phyloP scores from a whole-genome alignment of 2,797 vertebrate species.

The Anniella stebbinsi region DNA sequence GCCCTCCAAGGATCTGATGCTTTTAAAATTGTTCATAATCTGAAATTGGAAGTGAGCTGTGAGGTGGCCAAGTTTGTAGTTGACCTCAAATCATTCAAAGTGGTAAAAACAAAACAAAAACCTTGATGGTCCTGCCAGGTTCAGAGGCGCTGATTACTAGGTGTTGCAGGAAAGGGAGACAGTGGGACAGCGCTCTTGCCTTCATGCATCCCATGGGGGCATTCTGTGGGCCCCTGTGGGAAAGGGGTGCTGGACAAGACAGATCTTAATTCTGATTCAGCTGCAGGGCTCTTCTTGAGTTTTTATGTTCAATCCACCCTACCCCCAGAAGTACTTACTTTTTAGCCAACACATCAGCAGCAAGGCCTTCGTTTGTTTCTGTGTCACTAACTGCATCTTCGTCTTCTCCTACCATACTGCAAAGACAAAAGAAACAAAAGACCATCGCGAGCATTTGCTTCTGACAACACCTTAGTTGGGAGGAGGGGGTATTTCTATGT shows the following conservation, averaged over 20 bases:
- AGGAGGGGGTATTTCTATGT: too few species aligned
- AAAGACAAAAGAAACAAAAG: conserved; percentile 57
- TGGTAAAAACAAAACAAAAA: not conserved
- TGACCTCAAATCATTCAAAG: not conserved
- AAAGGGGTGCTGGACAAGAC: not conserved
- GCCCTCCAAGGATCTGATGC: not conserved
- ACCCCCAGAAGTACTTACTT: conserved; percentile 86
- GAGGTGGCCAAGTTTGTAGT: not conserved
- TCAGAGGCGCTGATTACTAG: not conserved
- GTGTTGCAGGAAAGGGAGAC: too few species aligned
- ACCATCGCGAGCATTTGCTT: conserved; percentile 40
- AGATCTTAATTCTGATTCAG: not conserved
- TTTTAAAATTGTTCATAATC: not conserved
- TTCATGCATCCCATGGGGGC: not conserved
- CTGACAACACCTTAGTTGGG: not conserved
- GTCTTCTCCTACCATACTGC: conserved; percentile 93
- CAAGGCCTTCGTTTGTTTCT: conserved; percentile 83
- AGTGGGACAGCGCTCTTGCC: too few species aligned
- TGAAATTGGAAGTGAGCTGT: not conserved
- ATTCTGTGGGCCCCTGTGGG: not conserved
- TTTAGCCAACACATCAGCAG: conserved; percentile 87
- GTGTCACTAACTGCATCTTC: conserved; percentile 93
- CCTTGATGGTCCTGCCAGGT: not conserved
- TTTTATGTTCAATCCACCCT: not conserved
- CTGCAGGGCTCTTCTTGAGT: not conserved